Evolutionary conservation across 1,140 invertebrate species (phyloP).

Genomic region (Ctenoplectra terminalis): DNA sequence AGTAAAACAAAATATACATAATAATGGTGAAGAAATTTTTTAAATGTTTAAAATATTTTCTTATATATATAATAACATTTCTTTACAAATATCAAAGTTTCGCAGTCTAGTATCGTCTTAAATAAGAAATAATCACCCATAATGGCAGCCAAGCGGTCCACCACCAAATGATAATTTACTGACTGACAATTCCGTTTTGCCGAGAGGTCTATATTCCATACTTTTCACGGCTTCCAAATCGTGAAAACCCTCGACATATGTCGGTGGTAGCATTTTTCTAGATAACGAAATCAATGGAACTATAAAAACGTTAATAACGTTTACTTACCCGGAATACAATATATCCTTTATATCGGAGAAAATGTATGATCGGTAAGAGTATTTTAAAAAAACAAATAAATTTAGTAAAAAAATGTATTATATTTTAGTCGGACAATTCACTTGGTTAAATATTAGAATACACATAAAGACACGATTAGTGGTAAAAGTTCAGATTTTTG

Average conservation of each 20-base stretch:
- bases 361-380: too few relatives aligned
- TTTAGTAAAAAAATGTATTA: too few relatives aligned
- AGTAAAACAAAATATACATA: neutral
- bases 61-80: neutral
- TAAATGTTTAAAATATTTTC: neutral
- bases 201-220: constrained; percentile 84
- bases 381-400: neutral
- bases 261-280: constrained; percentile 78
- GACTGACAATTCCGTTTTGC: constrained; percentile 84
- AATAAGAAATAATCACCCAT: constrained; percentile 69
- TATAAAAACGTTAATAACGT: neutral
- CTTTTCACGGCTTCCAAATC: constrained; percentile 81
- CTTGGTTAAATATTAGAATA: too few relatives aligned
- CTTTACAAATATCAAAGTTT: neutral
- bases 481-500: too few relatives aligned
- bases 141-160: constrained; percentile 79
- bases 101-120: neutral
- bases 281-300: constrained; percentile 2
- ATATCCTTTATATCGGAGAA: too few relatives aligned
- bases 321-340: too few relatives aligned
- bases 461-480: too few relatives aligned
- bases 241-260: constrained; percentile 85
- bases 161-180: constrained; percentile 86
- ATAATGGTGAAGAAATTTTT: neutral
- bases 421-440: too few relatives aligned